These are phyloP conservation scores for Campylomormyrus numenius DNA, from an alignment of 2,113 vertebrate species.

Conservation along the genomic window DNA sequence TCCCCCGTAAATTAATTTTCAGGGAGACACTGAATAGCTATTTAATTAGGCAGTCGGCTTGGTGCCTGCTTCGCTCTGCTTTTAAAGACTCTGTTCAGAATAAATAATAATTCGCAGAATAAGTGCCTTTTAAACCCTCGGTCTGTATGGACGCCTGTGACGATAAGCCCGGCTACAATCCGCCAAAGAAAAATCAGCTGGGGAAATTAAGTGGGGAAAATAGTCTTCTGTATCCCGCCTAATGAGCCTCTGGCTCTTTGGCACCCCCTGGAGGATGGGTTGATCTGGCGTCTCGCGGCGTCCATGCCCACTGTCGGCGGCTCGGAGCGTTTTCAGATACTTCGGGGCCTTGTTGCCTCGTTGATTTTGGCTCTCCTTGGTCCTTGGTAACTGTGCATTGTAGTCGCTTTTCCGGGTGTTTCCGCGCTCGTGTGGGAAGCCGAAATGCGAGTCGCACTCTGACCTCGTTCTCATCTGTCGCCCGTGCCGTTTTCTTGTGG, in stretches of 20 bases:
- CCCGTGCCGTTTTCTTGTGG: neutral
- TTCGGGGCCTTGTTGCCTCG: neutral
- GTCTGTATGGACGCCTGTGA: constrained; percentile 17
- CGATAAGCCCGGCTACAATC: constrained; percentile 26
- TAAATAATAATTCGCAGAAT: constrained; percentile 38
- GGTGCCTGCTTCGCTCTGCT: constrained; percentile 22
- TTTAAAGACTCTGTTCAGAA: constrained; percentile 42
- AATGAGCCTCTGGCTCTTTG: neutral
- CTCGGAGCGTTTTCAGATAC: neutral
- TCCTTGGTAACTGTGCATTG: neutral
- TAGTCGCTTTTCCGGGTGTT: neutral
- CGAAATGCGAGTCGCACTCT: neutral
- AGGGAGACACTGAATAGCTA: constrained; percentile 32
- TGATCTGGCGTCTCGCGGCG: neutral
- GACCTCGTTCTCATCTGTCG: neutral
- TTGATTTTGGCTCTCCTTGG: neutral
- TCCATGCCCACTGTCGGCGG: neutral
- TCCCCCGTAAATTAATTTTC: constrained; percentile 38
- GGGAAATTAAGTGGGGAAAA: constrained; percentile 37
- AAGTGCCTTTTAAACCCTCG: constrained; percentile 31
- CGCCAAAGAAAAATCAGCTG: constrained; percentile 27
- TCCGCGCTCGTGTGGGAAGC: neutral
- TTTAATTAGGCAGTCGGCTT: constrained; percentile 44
- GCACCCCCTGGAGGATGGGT: neutral
- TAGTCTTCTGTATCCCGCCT: constrained; percentile 5